These are phyloP conservation scores for Poeciliopsis retropinna DNA, from an alignment of 2,113 vertebrate species.

Conservation along the genomic window DNA sequence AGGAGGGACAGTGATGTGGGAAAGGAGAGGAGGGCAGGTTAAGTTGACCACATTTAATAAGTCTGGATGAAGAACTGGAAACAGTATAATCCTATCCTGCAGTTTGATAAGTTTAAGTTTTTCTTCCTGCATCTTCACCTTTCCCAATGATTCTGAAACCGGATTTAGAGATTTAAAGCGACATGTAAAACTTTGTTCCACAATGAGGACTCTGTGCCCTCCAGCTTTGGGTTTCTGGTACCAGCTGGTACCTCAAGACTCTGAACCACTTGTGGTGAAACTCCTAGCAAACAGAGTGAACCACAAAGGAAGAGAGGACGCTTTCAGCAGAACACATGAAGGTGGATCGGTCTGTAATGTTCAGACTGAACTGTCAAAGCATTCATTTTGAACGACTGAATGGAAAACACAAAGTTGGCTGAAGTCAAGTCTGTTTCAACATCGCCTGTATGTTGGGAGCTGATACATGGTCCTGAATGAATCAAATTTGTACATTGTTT, in stretches of 20 bases:
- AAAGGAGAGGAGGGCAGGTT: slow-evolving; percentile 19
- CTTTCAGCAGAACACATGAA: slow-evolving; percentile 51
- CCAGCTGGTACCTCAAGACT: slow-evolving; percentile 54
- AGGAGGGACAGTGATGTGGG: slow-evolving; percentile 14
- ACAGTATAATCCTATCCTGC: neutral
- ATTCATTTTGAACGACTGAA: slow-evolving; percentile 44
- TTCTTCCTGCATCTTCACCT: slow-evolving; percentile 2
- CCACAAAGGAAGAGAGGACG: slow-evolving; percentile 63
- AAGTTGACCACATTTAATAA: slow-evolving; percentile 28
- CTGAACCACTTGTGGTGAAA: slow-evolving; percentile 56
- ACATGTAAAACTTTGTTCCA: slow-evolving; percentile 34
- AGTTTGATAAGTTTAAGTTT: slow-evolving; percentile 24
- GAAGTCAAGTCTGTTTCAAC: slow-evolving; percentile 44
- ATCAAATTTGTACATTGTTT: neutral
- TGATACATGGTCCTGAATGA: slow-evolving; percentile 19
- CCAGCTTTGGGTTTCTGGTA: slow-evolving; percentile 42
- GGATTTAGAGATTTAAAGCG: slow-evolving; percentile 42
- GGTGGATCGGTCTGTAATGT: slow-evolving; percentile 59
- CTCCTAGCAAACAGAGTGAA: slow-evolving; percentile 50
- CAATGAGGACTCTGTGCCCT: slow-evolving; percentile 27
- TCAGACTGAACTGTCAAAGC: slow-evolving; percentile 44
- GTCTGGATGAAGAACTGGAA: slow-evolving; percentile 34
- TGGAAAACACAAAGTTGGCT: slow-evolving; percentile 52
- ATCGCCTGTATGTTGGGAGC: slow-evolving; percentile 43
- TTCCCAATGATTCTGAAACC: slow-evolving; percentile 37